These are phyloP conservation scores for Amazona guildingii DNA, from an alignment of 2,113 vertebrate species.

Conservation along the genomic window DNA sequence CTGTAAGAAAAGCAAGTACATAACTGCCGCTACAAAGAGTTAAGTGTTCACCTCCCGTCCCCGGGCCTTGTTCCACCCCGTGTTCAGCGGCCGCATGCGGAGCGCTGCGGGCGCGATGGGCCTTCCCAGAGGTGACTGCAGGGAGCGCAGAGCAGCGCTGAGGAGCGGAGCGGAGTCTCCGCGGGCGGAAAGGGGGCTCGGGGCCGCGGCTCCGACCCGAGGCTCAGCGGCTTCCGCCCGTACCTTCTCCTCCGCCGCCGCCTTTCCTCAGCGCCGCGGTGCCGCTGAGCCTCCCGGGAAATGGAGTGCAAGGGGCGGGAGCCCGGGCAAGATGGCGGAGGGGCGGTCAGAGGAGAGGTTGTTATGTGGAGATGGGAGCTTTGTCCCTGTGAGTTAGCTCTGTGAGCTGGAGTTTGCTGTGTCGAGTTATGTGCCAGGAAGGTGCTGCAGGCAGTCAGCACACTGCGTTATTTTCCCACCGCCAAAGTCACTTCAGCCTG, in stretches of 20 bases:
- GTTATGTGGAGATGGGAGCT: no score
- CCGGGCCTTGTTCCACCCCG: neutral
- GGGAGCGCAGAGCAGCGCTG: neutral
- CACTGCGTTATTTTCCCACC: neutral
- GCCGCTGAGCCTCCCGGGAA: neutral
- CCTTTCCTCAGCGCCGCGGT: neutral
- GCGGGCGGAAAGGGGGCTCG: neutral
- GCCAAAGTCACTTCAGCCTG: neutral
- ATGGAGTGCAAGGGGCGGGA: neutral
- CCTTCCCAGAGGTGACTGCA: neutral
- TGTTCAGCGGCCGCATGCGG: neutral
- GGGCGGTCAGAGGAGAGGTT: fast-evolving
- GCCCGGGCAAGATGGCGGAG: neutral
- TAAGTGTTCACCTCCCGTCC: fast-evolving
- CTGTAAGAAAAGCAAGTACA: neutral
- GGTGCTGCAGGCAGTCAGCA: neutral
- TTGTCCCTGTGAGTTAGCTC: fast-evolving
- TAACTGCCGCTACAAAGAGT: fast-evolving
- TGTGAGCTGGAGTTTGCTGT: fast-evolving
- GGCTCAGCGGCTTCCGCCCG: neutral
- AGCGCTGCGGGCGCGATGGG: neutral
- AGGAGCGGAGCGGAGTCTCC: neutral
- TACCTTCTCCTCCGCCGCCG: neutral
- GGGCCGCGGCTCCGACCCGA: neutral
- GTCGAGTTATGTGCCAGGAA: fast-evolving